A percentile compares a stretch with the other conserved stretches of the same genome.
These are phyloP conservation scores for Fragum sueziense DNA, from an alignment of 2,888 invertebrate genomes.

Conservation along the genomic window DNA sequence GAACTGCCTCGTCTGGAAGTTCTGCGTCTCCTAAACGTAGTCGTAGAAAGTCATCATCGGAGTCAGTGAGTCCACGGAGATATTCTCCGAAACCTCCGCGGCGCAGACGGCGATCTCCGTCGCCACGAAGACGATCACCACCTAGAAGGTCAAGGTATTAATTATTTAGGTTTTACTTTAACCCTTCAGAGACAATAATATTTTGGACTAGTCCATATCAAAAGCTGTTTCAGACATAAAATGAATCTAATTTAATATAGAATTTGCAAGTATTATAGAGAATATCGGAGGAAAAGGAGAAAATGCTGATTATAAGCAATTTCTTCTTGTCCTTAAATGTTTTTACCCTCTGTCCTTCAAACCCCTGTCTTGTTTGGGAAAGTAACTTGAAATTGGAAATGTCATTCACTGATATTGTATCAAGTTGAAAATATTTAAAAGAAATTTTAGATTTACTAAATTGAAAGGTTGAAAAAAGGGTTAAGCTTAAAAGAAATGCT, in stretches of 20 bases:
- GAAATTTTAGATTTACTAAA: background rate
- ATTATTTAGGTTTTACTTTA: too few species aligned
- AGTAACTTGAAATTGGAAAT: too few species aligned
- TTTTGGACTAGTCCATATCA: too few species aligned
- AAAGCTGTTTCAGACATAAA: background rate
- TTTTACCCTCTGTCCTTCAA: background rate
- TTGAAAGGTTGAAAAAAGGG: background rate
- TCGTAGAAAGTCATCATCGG: slow-evolving; percentile 41
- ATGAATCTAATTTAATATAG: background rate
- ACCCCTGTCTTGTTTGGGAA: too few species aligned
- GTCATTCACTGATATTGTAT: background rate
- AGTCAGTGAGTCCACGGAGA: slow-evolving; percentile 45
- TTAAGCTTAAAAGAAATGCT: background rate
- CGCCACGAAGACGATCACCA: slow-evolving; percentile 44
- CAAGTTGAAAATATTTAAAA: background rate
- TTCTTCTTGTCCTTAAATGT: background rate
- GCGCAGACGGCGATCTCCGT: slow-evolving; percentile 39
- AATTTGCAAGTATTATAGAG: background rate
- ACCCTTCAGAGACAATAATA: background rate
- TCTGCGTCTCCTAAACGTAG: slow-evolving; percentile 48
- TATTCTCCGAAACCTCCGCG: slow-evolving; percentile 41
- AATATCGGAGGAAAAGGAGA: background rate
- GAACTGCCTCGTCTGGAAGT: slow-evolving; percentile 53
- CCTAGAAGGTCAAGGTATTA: slow-evolving; percentile 38
- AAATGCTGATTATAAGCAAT: background rate